These are phyloP conservation scores for Leptodactylus fuscus DNA, from an alignment of 2,113 vertebrate genomes.

Conservation along the genomic window DNA sequence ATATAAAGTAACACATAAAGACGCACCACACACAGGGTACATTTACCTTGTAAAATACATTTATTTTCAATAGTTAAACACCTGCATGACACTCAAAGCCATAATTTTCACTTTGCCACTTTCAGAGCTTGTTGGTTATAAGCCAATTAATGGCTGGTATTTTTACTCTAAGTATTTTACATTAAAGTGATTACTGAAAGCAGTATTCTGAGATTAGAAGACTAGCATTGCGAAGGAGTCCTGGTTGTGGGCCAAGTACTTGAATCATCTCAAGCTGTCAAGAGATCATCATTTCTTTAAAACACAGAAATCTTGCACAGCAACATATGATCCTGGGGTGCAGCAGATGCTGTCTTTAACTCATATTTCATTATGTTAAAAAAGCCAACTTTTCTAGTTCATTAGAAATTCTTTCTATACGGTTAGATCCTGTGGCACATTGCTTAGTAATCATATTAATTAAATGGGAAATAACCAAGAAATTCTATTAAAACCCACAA, in stretches of 20 bases:
- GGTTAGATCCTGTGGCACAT: no score
- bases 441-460: background rate
- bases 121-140: background rate
- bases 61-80: background rate
- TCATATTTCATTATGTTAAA: no score
- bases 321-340: conserved; percentile 21
- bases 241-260: conserved; percentile 18
- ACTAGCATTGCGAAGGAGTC: background rate
- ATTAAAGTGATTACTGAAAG: conserved; percentile 10
- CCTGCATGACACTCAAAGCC: background rate
- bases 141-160: conserved; percentile 13
- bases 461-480: background rate
- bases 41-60: background rate
- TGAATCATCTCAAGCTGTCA: conserved; percentile 51
- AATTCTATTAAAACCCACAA: background rate
- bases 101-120: background rate
- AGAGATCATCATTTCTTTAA: conserved; percentile 14
- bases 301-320: background rate
- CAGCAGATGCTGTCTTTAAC: background rate
- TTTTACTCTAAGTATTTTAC: conserved; percentile 14
- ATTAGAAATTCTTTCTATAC: background rate
- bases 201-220: conserved; percentile 27
- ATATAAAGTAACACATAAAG: no score
- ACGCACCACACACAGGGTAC: background rate
- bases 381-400: background rate